Conservation (phyloP, 2,888 invertebrate genomes). For the Polietes domitor region DNA sequence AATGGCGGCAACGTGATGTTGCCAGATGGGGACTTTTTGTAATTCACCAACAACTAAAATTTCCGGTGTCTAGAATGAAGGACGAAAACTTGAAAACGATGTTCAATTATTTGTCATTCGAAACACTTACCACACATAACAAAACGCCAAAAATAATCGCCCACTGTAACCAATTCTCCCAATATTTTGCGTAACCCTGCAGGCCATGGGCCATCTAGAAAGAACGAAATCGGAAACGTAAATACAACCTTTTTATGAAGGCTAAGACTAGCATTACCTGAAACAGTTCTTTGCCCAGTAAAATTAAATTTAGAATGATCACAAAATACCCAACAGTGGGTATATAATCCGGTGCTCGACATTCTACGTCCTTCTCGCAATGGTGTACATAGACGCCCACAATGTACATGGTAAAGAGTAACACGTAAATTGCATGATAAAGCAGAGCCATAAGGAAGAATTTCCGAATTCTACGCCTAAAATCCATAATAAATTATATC, state of each 20-base stretch:
- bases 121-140: slow-evolving; percentile 83
- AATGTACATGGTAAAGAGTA: slow-evolving; percentile 88
- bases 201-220: slow-evolving; percentile 86
- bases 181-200: slow-evolving; percentile 87
- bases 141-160: slow-evolving; percentile 88
- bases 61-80: slow-evolving; percentile 74
- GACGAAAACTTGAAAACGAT: neutral
- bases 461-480: slow-evolving; percentile 88
- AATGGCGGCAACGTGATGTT: slow-evolving; percentile 90
- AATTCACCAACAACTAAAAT: slow-evolving; percentile 75
- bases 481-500: no score
- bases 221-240: neutral
- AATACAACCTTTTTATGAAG: neutral
- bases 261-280: slow-evolving; percentile 72
- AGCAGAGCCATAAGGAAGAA: slow-evolving; percentile 90
- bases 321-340: slow-evolving; percentile 83
- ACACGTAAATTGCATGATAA: slow-evolving; percentile 89
- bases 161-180: slow-evolving; percentile 94
- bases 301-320: slow-evolving; percentile 84
- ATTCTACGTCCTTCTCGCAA: slow-evolving; percentile 73
- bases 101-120: neutral
- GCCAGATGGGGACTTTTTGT: slow-evolving; percentile 83
- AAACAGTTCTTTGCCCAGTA: slow-evolving; percentile 87
- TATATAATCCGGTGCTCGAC: slow-evolving; percentile 75
- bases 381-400: slow-evolving; percentile 82